These are phyloP conservation scores for Xyrichtys novacula DNA, from an alignment of 2,797 vertebrate species.

Conservation along the genomic window DNA sequence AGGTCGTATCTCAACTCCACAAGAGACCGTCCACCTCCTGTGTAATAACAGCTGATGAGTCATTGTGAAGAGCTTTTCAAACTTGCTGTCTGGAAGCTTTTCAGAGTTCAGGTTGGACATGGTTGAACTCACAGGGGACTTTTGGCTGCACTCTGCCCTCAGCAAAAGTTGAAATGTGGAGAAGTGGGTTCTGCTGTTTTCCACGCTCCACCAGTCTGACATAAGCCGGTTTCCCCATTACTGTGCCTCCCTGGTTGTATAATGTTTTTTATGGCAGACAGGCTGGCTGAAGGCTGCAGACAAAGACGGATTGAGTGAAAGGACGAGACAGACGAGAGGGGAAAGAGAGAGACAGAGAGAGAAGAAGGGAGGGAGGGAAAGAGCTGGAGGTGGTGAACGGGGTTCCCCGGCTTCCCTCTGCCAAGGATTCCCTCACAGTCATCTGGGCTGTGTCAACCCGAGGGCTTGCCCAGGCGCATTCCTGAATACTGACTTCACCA, in stretches of 20 bases:
- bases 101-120: constrained; percentile 59
- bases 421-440: constrained; percentile 90
- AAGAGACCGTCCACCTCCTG: constrained; percentile 8
- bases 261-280: constrained; percentile 78
- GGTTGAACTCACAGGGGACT: constrained; percentile 50
- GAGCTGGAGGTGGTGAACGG: constrained; percentile 69
- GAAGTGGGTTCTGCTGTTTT: constrained; percentile 75
- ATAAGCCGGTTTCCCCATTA: constrained; percentile 71
- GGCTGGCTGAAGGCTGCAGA: constrained; percentile 68
- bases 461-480: constrained; percentile 86
- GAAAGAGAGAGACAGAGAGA: constrained; percentile 23
- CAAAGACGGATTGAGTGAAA: constrained; percentile 65
- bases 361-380: constrained; percentile 36
- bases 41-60: constrained; percentile 62
- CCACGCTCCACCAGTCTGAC: constrained; percentile 72
- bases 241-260: constrained; percentile 67
- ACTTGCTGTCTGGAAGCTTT: constrained; percentile 59
- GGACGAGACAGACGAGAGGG: constrained; percentile 2
- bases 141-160: constrained; percentile 57
- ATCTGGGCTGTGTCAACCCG: constrained; percentile 80
- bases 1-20: constrained; percentile 20
- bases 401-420: constrained; percentile 85
- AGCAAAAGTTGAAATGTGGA: constrained; percentile 54
- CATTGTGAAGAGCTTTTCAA: constrained; percentile 45
- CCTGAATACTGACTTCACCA: constrained; percentile 83